These are phyloP conservation scores for Cyrtodaria siliqua DNA, from an alignment of 2,888 invertebrate species.

Conservation along the genomic window DNA sequence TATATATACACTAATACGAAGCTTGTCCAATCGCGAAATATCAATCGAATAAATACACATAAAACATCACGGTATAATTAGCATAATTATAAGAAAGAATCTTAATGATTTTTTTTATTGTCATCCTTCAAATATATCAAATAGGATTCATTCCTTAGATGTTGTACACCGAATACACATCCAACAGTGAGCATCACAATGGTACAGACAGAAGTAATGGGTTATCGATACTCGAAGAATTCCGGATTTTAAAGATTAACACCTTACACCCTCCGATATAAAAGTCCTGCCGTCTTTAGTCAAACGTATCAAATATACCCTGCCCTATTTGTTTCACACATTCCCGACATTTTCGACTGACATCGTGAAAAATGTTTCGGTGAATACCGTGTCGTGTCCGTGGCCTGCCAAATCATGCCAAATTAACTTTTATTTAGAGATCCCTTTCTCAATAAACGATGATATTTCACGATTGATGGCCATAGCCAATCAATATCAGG, in stretches of 20 bases:
- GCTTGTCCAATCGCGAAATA: no score
- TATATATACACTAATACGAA: no score
- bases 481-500: slow-evolving; percentile 7
- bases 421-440: no score
- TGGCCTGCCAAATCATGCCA: not conserved
- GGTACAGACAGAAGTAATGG: no score
- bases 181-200: no score
- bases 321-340: not conserved
- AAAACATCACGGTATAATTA: slow-evolving; percentile 2
- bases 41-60: no score
- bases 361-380: slow-evolving; percentile 39
- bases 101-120: slow-evolving; percentile 16
- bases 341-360: slow-evolving; percentile 13
- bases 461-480: slow-evolving; percentile 20
- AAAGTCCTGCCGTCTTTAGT: no score
- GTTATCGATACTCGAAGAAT: no score
- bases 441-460: not conserved
- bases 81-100: slow-evolving; percentile 28
- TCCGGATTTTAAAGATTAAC: no score
- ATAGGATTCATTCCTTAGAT: not conserved
- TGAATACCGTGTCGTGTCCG: not conserved
- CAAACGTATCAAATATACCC: no score
- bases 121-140: slow-evolving; percentile 11
- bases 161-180: no score
- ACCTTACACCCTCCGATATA: no score